Base-by-base conservation (phyloP, 1,140 invertebrate genomes). In the Euglossa dilemma region DNA sequence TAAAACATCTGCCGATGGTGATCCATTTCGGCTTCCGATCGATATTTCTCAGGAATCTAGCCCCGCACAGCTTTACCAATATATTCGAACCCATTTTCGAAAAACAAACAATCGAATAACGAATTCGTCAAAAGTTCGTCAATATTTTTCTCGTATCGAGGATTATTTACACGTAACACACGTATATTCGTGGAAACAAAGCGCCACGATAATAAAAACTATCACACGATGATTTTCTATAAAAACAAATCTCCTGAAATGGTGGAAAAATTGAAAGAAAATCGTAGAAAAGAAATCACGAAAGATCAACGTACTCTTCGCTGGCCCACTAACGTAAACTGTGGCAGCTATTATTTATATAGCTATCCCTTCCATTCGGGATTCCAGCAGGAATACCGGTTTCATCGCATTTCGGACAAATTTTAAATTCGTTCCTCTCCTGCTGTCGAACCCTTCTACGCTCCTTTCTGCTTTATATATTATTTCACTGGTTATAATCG, bases 1-100 rank as follows among this genome's bases (percentile, higher is more conserved):
- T 90, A 61, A 91, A 43, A 75, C 86, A 89, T 73, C 89, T 90
- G 76, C 63, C 43, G 54, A 89, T 56, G 47, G 70, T 79, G 61
- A 87, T 70, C 89, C 88, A 90, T 79, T 82, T 79, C 25, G 72
- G 70, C 47, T 80, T 83, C 23, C 64, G 74, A 69, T 67, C 73
- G 18, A 75, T 52, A 64, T 66, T 63, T 64, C 79, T 81, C 43
- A 91, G 28, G n/a, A 89, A 67, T n/a, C 20, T 80, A 3, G 66
- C 66, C 11, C 85, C 79, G 50, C 85, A 89, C 25, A 91, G 79
- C 70, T 89, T 91, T 14, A 91, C 9, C 28, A 90, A 54, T 20
- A 89, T 83, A 43, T 83, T 86, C n/a, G 67, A 43, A 56, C 74
- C 75, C 90, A 91, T 91, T 52, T 88, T 63, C 18, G 4, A 50